A percentile compares a stretch with the other conserved stretches of the same genome.
phyloP scores from a whole-genome alignment of 2,797 vertebrate species.

The Phrynocephalus guinanensis region DNA sequence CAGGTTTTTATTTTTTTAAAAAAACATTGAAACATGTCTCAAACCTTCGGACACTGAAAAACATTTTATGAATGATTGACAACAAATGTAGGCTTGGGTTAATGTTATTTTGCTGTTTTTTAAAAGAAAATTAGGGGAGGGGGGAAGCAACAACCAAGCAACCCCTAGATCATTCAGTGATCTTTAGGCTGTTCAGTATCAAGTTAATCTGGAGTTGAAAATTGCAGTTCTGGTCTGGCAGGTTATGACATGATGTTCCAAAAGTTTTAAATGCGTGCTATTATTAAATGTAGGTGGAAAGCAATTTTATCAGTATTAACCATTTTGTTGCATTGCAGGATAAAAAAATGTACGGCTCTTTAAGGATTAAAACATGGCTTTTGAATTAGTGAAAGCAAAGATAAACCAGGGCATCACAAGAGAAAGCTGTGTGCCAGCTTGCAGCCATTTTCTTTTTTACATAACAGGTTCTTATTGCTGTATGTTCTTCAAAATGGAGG shows the following conservation, averaged over 20 bases:
- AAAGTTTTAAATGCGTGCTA: neutral
- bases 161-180: neutral
- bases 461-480: neutral
- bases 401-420: too few relatives aligned
- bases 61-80: neutral
- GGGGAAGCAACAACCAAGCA: neutral
- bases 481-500: conserved; percentile 18
- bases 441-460: neutral
- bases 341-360: neutral
- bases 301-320: neutral
- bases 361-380: neutral
- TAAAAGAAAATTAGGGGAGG: too few relatives aligned
- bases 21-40: neutral
- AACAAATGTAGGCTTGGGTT: neutral
- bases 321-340: neutral
- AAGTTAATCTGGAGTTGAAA: neutral
- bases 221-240: neutral
- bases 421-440: neutral
- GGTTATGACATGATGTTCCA: neutral
- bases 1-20: neutral
- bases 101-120: neutral
- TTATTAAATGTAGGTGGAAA: neutral
- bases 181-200: neutral
- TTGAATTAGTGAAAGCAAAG: neutral
- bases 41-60: neutral